These are phyloP conservation scores for Bombus confusus DNA, from an alignment of 1,140 invertebrate genomes.

Conservation along the genomic window DNA sequence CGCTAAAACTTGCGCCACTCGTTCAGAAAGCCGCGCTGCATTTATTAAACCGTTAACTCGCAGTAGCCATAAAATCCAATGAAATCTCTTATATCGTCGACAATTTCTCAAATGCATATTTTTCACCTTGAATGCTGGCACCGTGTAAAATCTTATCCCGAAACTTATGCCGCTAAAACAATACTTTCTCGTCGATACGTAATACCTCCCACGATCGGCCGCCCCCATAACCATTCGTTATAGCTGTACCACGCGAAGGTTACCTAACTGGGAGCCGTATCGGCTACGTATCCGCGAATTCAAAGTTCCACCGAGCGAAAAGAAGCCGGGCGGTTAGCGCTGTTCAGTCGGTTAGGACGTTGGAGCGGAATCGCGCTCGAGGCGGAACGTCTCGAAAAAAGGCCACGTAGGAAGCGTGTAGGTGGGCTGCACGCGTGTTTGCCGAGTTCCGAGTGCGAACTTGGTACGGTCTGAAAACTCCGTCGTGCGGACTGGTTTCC, in stretches of 20 bases:
- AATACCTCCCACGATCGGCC: not conserved
- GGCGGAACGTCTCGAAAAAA: constrained; percentile 5
- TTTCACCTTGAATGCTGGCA: not conserved
- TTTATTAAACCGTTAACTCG: too few species aligned
- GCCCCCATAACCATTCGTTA: too few species aligned
- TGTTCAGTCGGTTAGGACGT: not conserved
- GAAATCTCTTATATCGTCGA: too few species aligned
- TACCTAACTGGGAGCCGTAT: too few species aligned
- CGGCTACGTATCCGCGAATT: not conserved
- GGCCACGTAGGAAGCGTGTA: not conserved
- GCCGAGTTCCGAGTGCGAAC: constrained; percentile 47
- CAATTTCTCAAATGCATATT: too few species aligned
- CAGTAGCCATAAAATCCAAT: too few species aligned
- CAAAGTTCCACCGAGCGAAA: not conserved
- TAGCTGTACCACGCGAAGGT: too few species aligned
- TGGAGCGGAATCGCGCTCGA: constrained; percentile 11
- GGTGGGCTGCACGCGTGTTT: constrained; percentile 19
- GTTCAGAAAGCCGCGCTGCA: too few species aligned
- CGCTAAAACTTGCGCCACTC: too few species aligned
- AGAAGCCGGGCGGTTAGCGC: not conserved
- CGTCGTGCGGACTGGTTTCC: constrained; percentile 32
- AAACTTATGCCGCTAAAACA: not conserved
- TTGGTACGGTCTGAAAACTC: constrained; percentile 56
- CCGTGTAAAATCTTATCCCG: not conserved
- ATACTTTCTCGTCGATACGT: not conserved